phyloP scores from a whole-genome alignment of 2,113 vertebrate genomes.

The Mugil cephalus region DNA sequence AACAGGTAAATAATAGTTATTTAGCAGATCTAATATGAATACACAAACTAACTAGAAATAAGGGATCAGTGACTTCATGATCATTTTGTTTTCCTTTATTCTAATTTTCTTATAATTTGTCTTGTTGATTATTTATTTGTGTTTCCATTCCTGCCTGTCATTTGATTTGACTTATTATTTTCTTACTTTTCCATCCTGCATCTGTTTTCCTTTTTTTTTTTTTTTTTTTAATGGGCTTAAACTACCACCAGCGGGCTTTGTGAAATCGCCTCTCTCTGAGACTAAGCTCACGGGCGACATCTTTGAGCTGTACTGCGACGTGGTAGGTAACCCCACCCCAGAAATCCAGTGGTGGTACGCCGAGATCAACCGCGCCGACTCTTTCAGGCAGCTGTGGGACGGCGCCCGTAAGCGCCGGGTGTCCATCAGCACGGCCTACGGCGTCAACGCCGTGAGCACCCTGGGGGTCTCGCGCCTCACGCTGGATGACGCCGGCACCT shows the following conservation, averaged over 20 bases:
- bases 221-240: constrained; percentile 26
- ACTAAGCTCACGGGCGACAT: constrained; percentile 96
- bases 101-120: background rate
- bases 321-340: constrained; percentile 95
- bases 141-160: constrained; percentile 9
- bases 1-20: too few species aligned
- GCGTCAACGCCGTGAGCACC: constrained; percentile 92
- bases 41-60: background rate
- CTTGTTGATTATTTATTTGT: constrained; percentile 14
- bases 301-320: constrained; percentile 98
- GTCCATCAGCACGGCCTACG: constrained; percentile 94
- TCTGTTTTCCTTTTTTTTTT: constrained; percentile 34
- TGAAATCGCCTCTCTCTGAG: constrained; percentile 97
- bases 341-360: constrained; percentile 99
- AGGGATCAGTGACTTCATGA: background rate
- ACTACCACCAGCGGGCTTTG: constrained; percentile 91
- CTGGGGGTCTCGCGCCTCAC: constrained; percentile 90
- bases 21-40: background rate
- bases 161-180: constrained; percentile 44
- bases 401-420: constrained; percentile 93
- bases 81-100: background rate
- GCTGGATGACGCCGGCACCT: constrained; percentile 95
- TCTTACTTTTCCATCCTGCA: constrained; percentile 33
- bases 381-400: constrained; percentile 97
- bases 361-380: constrained; percentile 95